Conservation (phyloP, 1,140 invertebrate species). For the Dreissena rostriformis region DNA sequence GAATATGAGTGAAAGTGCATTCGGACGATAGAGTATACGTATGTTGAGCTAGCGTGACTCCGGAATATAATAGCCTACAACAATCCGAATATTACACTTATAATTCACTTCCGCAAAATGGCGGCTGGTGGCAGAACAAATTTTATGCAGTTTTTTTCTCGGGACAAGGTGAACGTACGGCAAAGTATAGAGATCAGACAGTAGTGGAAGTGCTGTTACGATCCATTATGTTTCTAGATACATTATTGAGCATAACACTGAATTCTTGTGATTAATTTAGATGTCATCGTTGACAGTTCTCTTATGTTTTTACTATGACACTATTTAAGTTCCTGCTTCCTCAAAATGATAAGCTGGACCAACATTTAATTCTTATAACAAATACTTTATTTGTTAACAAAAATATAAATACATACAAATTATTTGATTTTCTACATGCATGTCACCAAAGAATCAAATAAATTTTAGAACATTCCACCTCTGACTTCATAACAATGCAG, state of each 20-base stretch:
- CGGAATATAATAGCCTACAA: too few relatives aligned
- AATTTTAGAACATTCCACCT: not conserved
- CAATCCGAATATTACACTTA: too few relatives aligned
- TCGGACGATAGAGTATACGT: too few relatives aligned
- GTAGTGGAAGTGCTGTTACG: not conserved
- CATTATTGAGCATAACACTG: not conserved
- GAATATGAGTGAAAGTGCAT: too few relatives aligned
- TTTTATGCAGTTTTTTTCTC: conserved; percentile 57
- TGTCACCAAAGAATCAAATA: not conserved
- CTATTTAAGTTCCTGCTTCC: not conserved
- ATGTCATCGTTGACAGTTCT: not conserved
- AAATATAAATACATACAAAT: too few relatives aligned
- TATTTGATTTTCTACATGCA: too few relatives aligned
- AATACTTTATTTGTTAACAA: too few relatives aligned
- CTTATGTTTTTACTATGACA: not conserved
- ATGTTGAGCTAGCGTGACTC: too few relatives aligned
- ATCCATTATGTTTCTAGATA: not conserved
- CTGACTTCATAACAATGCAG: not conserved
- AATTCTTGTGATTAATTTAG: not conserved
- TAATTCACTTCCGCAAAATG: conserved; percentile 52
- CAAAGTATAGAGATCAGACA: conserved; percentile 21
- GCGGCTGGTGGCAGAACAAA: conserved; percentile 49
- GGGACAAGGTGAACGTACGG: conserved; percentile 55
- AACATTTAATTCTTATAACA: too few relatives aligned
- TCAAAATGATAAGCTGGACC: not conserved